A percentile compares a stretch with the other conserved stretches of the same genome.
These are phyloP conservation scores for Aelia acuminata DNA, from an alignment of 2,888 invertebrate species.

Conservation along the genomic window DNA sequence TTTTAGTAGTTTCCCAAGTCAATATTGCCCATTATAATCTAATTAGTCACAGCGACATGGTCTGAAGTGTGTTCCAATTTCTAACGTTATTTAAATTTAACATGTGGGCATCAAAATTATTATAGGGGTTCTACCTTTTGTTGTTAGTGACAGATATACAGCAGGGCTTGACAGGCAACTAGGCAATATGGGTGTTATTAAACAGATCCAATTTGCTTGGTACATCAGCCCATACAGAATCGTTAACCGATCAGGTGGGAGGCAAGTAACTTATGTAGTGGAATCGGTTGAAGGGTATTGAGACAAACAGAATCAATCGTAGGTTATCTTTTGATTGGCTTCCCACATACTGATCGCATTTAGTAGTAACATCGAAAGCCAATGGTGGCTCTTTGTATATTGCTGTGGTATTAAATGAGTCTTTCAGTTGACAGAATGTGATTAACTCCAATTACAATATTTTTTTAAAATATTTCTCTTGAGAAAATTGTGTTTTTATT, in stretches of 20 bases:
- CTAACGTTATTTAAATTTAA: too few relatives aligned
- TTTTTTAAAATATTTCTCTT: too few relatives aligned
- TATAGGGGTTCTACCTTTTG: background rate
- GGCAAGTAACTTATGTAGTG: background rate
- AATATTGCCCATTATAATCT: too few relatives aligned
- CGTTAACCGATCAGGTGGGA: background rate
- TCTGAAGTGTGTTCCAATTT: too few relatives aligned
- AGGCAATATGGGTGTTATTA: background rate
- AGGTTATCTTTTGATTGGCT: background rate
- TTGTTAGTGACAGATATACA: background rate
- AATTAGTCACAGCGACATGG: too few relatives aligned
- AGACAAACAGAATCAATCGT: background rate
- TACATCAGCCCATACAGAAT: background rate
- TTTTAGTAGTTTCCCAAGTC: too few relatives aligned
- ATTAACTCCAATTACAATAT: too few relatives aligned
- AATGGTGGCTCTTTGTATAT: background rate
- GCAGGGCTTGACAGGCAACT: background rate
- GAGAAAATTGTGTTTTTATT: too few relatives aligned
- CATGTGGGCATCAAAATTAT: background rate
- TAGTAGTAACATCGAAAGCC: background rate
- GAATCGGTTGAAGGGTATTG: background rate
- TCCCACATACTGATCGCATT: background rate
- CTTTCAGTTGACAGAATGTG: too few relatives aligned
- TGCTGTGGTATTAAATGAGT: background rate
- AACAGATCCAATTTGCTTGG: background rate